These are phyloP conservation scores for Ceratotherium simum DNA, from an alignment of 2,113 vertebrate species.

Conservation along the genomic window DNA sequence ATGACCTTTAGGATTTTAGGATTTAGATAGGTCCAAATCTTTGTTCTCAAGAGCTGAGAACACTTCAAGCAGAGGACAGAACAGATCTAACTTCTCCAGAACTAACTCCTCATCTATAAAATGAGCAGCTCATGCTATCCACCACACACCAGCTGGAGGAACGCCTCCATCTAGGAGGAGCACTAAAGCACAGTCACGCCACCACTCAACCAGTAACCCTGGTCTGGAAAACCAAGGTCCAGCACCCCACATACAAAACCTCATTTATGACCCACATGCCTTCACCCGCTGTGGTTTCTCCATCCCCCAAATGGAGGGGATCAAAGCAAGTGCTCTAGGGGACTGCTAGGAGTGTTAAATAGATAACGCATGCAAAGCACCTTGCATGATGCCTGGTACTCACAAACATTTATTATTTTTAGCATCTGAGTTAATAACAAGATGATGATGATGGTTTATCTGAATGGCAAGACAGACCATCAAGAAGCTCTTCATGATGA, in stretches of 20 bases:
- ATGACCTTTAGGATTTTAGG: background rate
- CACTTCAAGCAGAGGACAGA: background rate
- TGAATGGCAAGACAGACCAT: background rate
- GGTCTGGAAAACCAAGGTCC: background rate
- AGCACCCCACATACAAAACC: background rate
- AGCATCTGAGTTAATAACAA: constrained; percentile 16
- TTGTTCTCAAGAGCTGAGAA: background rate
- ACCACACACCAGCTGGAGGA: background rate
- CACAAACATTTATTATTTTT: background rate
- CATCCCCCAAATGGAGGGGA: background rate
- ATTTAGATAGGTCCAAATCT: background rate
- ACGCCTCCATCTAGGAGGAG: background rate
- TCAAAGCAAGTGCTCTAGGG: background rate
- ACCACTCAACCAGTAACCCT: constrained; percentile 2
- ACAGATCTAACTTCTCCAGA: constrained; percentile 15
- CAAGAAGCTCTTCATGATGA: background rate
- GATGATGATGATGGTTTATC: background rate
- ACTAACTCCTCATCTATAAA: background rate
- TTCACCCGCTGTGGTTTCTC: background rate
- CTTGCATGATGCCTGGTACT: background rate
- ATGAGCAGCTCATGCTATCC: background rate
- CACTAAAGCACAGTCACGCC: background rate
- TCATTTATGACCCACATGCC: background rate
- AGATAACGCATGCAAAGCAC: background rate
- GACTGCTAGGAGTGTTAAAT: background rate